Conservation (phyloP, 2,797 vertebrate species). For the Astyanax mexicanus region DNA sequence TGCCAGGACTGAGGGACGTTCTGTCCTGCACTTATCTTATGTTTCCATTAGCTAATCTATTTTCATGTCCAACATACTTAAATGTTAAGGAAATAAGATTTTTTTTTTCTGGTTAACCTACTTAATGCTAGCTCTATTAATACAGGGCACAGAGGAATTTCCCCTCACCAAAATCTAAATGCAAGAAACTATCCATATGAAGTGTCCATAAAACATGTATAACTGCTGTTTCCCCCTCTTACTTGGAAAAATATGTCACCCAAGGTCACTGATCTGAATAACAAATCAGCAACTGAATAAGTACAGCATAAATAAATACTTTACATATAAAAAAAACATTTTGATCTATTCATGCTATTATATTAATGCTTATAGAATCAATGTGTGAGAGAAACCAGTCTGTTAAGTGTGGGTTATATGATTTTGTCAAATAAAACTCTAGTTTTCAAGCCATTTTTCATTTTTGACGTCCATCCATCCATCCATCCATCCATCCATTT, state of each 20-base stretch:
- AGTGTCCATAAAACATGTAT: background rate
- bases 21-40: background rate
- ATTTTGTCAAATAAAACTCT: too few species aligned
- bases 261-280: background rate
- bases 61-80: background rate
- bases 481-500: too few species aligned
- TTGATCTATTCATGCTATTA: too few species aligned
- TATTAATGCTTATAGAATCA: too few species aligned
- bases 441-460: too few species aligned
- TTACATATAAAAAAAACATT: too few species aligned
- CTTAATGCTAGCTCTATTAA: background rate
- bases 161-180: background rate
- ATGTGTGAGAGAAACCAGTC: too few species aligned
- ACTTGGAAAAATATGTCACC: background rate
- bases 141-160: background rate
- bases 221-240: background rate
- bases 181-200: background rate
- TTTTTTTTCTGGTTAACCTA: background rate
- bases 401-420: too few species aligned
- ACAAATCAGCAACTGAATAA: background rate
- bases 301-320: too few species aligned
- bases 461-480: too few species aligned
- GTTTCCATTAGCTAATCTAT: background rate
- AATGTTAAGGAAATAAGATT: background rate
- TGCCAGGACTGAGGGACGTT: background rate